Evolutionary conservation across 1,140 invertebrate genomes (phyloP).

Genomic region (Pseudoatta argentina): DNA sequence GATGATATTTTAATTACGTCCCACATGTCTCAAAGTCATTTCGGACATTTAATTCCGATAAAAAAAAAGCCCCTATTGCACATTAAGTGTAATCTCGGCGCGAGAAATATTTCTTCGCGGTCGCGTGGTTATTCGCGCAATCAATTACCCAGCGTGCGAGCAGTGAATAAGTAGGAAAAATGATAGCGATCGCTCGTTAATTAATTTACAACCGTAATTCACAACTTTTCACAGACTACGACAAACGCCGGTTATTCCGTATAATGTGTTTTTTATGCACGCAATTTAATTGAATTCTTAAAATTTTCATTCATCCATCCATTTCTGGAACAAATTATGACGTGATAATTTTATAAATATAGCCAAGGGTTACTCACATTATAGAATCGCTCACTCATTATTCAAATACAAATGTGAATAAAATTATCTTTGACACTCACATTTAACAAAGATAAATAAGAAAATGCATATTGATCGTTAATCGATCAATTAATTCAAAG

Average conservation of each 20-base stretch:
- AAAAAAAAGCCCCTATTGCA: conserved; percentile 31
- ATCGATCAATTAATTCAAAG: conserved; percentile 1
- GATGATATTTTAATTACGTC: conserved; percentile 55
- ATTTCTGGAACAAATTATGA: not conserved
- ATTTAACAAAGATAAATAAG: conserved; percentile 13
- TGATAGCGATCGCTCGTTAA: conserved; percentile 31
- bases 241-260: not conserved
- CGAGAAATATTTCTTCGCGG: conserved; percentile 14
- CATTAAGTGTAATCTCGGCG: conserved; percentile 51
- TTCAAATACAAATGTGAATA: not conserved
- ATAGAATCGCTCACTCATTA: not conserved
- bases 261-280: conserved; percentile 5
- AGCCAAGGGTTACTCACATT: not conserved
- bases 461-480: not conserved
- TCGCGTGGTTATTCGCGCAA: conserved; percentile 50
- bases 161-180: conserved; percentile 44
- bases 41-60: conserved; percentile 29
- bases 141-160: conserved; percentile 30
- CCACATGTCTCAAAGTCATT: conserved; percentile 28
- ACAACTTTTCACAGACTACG: not conserved
- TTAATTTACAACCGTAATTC: conserved; percentile 22
- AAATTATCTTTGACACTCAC: not conserved
- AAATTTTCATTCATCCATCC: not conserved
- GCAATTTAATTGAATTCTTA: not conserved
- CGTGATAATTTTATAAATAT: not conserved